Conservation (phyloP, 2,888 invertebrate species). For the Nymphalis c-album region DNA sequence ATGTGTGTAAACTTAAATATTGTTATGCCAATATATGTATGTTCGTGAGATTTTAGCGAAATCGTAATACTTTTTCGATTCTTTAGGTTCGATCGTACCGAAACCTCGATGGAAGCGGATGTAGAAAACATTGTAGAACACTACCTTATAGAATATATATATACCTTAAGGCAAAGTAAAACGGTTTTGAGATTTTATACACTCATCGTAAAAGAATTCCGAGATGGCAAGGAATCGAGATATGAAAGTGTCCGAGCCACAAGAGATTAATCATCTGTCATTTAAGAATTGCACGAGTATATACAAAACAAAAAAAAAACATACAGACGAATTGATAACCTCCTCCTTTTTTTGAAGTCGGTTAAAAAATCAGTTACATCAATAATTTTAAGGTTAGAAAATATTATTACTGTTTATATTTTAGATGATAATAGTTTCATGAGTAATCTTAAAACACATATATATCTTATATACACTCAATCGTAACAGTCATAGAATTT, state of each 20-base stretch:
- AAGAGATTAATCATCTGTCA: neutral
- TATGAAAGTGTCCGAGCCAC: neutral
- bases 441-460: too few species aligned
- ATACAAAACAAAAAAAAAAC: too few species aligned
- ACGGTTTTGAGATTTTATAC: neutral
- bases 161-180: neutral
- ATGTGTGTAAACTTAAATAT: slow-evolving; percentile 8
- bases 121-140: neutral
- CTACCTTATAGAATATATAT: neutral
- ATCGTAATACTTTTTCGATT: neutral
- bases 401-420: too few species aligned
- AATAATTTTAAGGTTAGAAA: too few species aligned
- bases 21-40: neutral
- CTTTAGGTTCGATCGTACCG: neutral
- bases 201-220: slow-evolving; percentile 1
- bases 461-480: too few species aligned
- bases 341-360: too few species aligned
- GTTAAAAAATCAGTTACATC: too few species aligned
- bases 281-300: neutral
- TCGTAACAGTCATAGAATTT: too few species aligned
- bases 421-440: too few species aligned
- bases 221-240: neutral
- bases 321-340: too few species aligned
- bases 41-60: neutral
- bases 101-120: neutral